Conservation (phyloP, 2,888 invertebrate genomes). For the Corythucha ciliata region DNA sequence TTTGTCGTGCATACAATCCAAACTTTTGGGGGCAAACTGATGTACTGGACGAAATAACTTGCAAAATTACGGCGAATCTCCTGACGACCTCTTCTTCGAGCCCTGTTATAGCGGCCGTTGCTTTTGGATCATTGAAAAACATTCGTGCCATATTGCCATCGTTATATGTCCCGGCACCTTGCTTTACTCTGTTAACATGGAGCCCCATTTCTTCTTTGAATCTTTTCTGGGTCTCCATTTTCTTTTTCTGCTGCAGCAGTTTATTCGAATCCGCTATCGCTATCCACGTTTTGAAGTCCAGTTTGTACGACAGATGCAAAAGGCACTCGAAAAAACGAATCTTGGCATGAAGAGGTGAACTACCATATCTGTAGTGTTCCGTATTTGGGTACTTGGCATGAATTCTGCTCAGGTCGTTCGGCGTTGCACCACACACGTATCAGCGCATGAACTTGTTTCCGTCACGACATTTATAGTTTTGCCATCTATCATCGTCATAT, state of each 20-base stretch:
- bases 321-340: slow-evolving; percentile 9
- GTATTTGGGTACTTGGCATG: neutral
- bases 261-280: too few species aligned
- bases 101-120: too few species aligned
- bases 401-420: slow-evolving; percentile 38
- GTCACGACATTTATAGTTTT: slow-evolving; percentile 40
- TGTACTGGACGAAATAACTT: neutral
- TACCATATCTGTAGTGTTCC: slow-evolving; percentile 1
- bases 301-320: slow-evolving; percentile 13
- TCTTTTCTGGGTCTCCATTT: too few species aligned
- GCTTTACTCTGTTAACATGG: too few species aligned
- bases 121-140: too few species aligned
- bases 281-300: slow-evolving; percentile 13
- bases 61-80: neutral
- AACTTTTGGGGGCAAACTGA: neutral
- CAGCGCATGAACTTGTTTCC: slow-evolving; percentile 38
- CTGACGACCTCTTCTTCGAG: neutral
- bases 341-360: slow-evolving; percentile 11
- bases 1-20: neutral
- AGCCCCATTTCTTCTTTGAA: too few species aligned
- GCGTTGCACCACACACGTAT: slow-evolving; percentile 39
- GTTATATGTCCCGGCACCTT: too few species aligned
- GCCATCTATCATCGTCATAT: slow-evolving; percentile 38
- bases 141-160: too few species aligned
- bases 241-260: neutral